phyloP scores from a whole-genome alignment of 2,113 vertebrate genomes.

The Mastomys natalensis region DNA sequence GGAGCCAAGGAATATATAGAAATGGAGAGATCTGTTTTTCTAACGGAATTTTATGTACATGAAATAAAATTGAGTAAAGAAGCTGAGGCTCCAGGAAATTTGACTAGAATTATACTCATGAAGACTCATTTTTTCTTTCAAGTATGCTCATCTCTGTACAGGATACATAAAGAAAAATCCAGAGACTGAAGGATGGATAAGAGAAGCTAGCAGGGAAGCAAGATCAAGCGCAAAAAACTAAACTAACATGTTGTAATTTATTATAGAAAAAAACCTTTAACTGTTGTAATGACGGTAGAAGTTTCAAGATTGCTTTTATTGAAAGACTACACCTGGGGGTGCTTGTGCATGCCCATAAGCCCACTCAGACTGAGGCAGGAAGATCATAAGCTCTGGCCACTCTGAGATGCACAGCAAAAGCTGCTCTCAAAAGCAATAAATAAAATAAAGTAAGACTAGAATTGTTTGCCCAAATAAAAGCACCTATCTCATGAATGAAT shows the following conservation, averaged over 20 bases:
- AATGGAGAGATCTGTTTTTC: neutral
- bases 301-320: neutral
- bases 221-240: neutral
- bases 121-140: slow-evolving; percentile 19
- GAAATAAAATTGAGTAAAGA: neutral
- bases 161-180: neutral
- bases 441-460: neutral
- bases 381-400: neutral
- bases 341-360: no score
- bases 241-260: neutral
- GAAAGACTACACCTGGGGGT: neutral
- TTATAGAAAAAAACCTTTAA: neutral
- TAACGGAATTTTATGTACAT: neutral
- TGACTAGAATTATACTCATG: neutral
- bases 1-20: neutral
- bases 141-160: neutral
- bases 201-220: neutral
- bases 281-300: neutral
- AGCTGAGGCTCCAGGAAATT: neutral
- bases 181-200: neutral
- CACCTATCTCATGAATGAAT: slow-evolving; percentile 5
- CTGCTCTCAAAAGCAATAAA: neutral
- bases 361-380: neutral
- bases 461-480: slow-evolving; percentile 30
- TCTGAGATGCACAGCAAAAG: neutral